Conservation (phyloP, 2,888 invertebrate genomes). For the Mimumesa dahlbomi region DNA sequence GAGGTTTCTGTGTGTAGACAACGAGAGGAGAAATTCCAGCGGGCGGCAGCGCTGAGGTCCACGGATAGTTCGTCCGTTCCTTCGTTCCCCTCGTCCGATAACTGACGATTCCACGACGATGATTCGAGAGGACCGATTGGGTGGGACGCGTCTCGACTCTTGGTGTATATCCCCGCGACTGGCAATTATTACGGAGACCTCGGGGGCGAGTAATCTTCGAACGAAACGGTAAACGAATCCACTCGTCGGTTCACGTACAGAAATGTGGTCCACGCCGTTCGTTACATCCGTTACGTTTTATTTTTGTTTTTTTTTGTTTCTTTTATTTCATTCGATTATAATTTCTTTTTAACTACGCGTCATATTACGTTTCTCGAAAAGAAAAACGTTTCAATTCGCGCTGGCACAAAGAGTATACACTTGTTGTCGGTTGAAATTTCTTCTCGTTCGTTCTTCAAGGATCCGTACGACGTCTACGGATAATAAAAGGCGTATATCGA, state of each 20-base stretch:
- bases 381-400: neutral
- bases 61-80: conserved; percentile 48
- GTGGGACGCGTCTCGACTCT: conserved; percentile 37
- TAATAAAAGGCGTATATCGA: no score
- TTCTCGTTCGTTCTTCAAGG: no score
- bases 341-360: no score
- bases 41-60: conserved; percentile 52
- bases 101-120: conserved; percentile 49
- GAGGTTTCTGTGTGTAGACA: conserved; percentile 42
- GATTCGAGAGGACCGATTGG: conserved; percentile 50
- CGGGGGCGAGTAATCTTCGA: conserved; percentile 3
- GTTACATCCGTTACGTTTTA: neutral
- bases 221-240: conserved; percentile 20
- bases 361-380: no score
- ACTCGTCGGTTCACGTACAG: conserved; percentile 1
- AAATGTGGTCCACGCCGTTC: neutral
- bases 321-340: no score
- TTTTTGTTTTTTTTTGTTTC: no score
- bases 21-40: conserved; percentile 55
- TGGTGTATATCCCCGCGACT: conserved; percentile 10
- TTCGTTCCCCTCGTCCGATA: conserved; percentile 49
- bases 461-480: no score
- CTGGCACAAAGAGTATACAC: conserved; percentile 3
- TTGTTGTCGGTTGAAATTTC: neutral
- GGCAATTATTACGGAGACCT: neutral